A percentile compares a stretch with the other conserved stretches of the same genome.
phyloP scores from a whole-genome alignment of 2,797 vertebrate species.

The Argentina silus region DNA sequence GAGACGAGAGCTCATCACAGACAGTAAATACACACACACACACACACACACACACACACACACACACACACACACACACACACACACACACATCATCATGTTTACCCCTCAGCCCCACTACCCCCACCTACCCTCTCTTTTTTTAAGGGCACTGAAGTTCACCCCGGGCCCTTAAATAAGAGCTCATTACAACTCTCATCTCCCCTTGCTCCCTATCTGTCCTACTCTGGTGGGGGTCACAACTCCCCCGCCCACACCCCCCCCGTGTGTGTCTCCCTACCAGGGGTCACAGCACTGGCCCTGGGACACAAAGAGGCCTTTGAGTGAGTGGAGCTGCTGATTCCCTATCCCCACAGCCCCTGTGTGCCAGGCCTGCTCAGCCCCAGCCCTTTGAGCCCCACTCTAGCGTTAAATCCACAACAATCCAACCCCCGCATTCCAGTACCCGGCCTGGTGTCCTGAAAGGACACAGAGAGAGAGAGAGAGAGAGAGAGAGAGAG shows the following conservation, averaged over 20 bases:
- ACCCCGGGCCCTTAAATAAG: constrained; percentile 13
- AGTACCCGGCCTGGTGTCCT: constrained; percentile 2
- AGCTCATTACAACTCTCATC: constrained; percentile 42
- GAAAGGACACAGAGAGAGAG: not conserved
- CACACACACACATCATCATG: not conserved
- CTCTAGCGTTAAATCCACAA: constrained; percentile 55
- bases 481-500: not conserved
- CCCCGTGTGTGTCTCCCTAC: constrained; percentile 9
- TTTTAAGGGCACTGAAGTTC: not conserved
- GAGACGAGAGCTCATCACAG: constrained; percentile 3
- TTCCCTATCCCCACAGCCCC: not conserved
- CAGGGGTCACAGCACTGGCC: constrained; percentile 8
- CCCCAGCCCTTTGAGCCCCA: constrained; percentile 44
- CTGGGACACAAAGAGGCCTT: constrained; percentile 49
- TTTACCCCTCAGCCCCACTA: not conserved
- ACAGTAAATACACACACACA: constrained; percentile 16
- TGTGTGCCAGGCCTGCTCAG: constrained; percentile 36
- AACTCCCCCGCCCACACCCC: not conserved
- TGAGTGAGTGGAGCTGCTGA: constrained; percentile 29
- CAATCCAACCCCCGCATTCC: constrained; percentile 49
- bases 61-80: constrained; percentile 1
- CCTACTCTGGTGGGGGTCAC: not conserved
- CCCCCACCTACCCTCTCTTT: constrained; percentile 1
- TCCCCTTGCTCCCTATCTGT: not conserved
- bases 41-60: not conserved